Conservation (phyloP, 1,140 invertebrate species). For the Solen grandis region DNA sequence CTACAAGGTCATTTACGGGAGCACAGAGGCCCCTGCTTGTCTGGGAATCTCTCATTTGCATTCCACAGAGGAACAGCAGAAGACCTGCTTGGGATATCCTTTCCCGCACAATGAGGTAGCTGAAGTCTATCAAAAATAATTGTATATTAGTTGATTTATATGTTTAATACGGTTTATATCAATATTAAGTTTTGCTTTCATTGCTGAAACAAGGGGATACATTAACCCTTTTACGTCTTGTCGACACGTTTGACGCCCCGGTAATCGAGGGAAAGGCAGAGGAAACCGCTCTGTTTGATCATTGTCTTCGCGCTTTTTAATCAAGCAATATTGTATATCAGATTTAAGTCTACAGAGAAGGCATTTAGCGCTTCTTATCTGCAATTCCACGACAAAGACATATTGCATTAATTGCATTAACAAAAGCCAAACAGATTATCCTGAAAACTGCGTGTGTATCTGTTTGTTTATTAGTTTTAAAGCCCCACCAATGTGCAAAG, state of each 20-base stretch:
- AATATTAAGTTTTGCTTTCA: background rate
- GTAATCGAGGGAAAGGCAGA: background rate
- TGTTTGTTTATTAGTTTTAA: too few relatives aligned
- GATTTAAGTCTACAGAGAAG: background rate
- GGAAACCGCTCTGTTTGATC: background rate
- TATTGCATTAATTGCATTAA: too few relatives aligned
- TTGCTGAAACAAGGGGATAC: too few relatives aligned
- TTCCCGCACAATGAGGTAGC: constrained; percentile 22
- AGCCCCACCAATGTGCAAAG: too few relatives aligned
- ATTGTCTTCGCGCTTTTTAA: background rate
- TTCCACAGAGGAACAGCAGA: constrained; percentile 3
- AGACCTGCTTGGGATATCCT: background rate
- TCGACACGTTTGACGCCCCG: background rate
- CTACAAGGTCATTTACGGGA: too few relatives aligned
- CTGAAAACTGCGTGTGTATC: too few relatives aligned
- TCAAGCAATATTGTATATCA: background rate
- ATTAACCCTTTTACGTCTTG: background rate
- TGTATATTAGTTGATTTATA: too few relatives aligned
- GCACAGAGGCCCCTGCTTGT: constrained; percentile 11
- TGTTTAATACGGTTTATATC: background rate
- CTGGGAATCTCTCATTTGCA: background rate
- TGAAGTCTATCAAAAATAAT: too few relatives aligned
- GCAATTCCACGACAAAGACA: too few relatives aligned
- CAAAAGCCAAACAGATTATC: too few relatives aligned
- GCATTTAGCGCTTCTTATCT: background rate